These are phyloP conservation scores for Cercopithecus mona DNA, from an alignment of 2,113 vertebrate genomes.

Conservation along the genomic window DNA sequence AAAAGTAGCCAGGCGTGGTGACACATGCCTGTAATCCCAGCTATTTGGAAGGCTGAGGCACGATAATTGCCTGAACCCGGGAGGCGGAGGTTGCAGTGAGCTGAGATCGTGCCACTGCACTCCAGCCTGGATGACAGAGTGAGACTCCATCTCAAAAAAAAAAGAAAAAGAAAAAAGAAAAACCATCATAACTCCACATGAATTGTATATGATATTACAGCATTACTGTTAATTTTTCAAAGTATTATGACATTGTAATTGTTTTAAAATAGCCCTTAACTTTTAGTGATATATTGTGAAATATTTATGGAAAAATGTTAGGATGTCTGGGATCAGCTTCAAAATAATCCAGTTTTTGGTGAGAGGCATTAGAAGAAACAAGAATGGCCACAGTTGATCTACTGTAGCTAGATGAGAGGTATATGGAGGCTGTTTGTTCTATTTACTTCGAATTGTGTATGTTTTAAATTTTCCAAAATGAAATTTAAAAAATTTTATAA, in stretches of 20 bases:
- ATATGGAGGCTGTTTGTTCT: not conserved
- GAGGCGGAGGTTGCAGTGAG: too few species aligned
- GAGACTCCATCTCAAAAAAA: too few species aligned
- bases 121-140: too few species aligned
- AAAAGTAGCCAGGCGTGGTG: too few species aligned
- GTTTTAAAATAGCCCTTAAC: not conserved
- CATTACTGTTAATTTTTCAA: conserved; percentile 18
- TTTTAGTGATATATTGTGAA: conserved; percentile 31
- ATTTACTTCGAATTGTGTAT: not conserved
- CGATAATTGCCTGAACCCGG: too few species aligned
- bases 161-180: too few species aligned
- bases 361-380: conserved; percentile 20
- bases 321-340: not conserved
- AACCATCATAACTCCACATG: not conserved
- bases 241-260: not conserved
- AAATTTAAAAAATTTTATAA: not conserved
- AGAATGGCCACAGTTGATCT: not conserved
- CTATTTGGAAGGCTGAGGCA: too few species aligned
- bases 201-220: not conserved
- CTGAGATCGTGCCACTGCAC: too few species aligned
- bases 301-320: conserved; percentile 32
- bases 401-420: not conserved
- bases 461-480: conserved; percentile 34
- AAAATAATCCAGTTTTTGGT: conserved; percentile 19
- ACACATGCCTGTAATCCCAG: too few species aligned